Percentiles rank a stretch among this genome's conserved stretches.
phyloP scores from a whole-genome alignment of 2,797 vertebrate species.

The Sylvia borin region DNA sequence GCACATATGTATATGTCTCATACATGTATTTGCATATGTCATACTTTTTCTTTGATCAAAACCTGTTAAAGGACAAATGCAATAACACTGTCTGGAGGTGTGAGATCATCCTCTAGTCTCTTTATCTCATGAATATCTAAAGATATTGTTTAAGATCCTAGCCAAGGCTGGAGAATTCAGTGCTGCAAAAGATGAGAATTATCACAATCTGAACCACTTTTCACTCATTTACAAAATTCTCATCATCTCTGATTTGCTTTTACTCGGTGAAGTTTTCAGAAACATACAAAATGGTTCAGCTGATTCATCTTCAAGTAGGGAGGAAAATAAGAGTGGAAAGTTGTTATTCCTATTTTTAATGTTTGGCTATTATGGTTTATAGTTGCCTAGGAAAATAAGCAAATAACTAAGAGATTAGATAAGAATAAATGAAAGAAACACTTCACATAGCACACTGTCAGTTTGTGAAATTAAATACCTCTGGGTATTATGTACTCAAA shows the following conservation, averaged over 20 bases:
- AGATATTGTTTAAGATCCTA: background rate
- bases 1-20: background rate
- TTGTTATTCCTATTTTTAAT: background rate
- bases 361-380: background rate
- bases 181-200: background rate
- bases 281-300: background rate
- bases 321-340: background rate
- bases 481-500: background rate
- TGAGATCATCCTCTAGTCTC: background rate
- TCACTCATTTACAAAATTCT: background rate
- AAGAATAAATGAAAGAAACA: constrained; percentile 48
- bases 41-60: background rate
- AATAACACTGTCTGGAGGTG: background rate
- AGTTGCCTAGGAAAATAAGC: background rate
- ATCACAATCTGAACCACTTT: background rate
- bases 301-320: background rate
- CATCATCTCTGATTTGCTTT: background rate
- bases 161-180: background rate
- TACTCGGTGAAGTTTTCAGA: background rate
- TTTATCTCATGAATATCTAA: background rate
- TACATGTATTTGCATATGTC: background rate
- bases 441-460: background rate
- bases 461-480: constrained; percentile 19
- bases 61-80: background rate
- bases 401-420: background rate